Evolutionary conservation across 1,140 invertebrate species (phyloP).

Genomic region (Marisa cornuarietis): DNA sequence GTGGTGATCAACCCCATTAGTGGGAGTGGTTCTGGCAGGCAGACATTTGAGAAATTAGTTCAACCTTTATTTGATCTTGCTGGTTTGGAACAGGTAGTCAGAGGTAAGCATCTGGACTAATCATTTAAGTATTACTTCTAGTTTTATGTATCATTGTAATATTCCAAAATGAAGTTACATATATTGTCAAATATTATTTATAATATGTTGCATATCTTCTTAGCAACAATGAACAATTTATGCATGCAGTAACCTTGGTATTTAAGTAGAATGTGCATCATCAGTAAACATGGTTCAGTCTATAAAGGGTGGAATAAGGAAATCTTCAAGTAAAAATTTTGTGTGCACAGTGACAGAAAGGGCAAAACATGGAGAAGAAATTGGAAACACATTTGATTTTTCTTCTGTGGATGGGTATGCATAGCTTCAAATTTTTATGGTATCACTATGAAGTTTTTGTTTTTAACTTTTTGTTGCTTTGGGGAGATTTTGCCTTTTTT

Average conservation of each 20-base stretch:
- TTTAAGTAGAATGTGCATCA: too few relatives aligned
- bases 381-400: constrained; percentile 27
- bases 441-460: too few relatives aligned
- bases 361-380: constrained; percentile 24
- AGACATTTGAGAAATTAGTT: constrained; percentile 32
- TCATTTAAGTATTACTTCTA: too few relatives aligned
- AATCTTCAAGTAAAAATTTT: too few relatives aligned
- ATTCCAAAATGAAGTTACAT: background rate
- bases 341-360: constrained; percentile 31
- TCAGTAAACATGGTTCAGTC: too few relatives aligned
- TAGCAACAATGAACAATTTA: background rate
- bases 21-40: constrained; percentile 25
- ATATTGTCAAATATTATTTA: background rate
- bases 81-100: constrained; percentile 28
- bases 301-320: too few relatives aligned
- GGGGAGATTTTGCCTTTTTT: too few relatives aligned
- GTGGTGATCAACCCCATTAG: constrained; percentile 43
- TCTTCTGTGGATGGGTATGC: constrained; percentile 24
- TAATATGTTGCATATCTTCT: too few relatives aligned
- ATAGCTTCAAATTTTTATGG: background rate
- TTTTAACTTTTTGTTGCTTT: too few relatives aligned
- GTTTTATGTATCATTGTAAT: background rate
- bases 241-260: background rate
- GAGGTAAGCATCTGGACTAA: constrained; percentile 15
- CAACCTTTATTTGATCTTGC: constrained; percentile 39